These are phyloP conservation scores for Tachypleus tridentatus DNA, from an alignment of 1,140 invertebrate species.

Conservation along the genomic window DNA sequence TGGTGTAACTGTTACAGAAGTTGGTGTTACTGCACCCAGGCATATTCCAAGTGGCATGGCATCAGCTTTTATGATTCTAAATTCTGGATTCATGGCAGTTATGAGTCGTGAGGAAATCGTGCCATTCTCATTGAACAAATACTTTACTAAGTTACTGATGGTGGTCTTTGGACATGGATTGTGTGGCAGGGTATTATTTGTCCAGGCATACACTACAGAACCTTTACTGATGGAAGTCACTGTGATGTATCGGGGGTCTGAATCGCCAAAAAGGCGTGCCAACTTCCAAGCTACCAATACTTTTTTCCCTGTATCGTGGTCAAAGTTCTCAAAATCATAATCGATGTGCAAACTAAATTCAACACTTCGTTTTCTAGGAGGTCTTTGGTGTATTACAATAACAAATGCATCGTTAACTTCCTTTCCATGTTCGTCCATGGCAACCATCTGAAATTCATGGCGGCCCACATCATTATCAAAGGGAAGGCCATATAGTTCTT, in stretches of 20 bases:
- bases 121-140: constrained; percentile 42
- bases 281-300: constrained; percentile 64
- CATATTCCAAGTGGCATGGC: constrained; percentile 58
- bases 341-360: constrained; percentile 57
- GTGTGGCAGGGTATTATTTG: constrained; percentile 53
- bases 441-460: constrained; percentile 60
- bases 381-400: constrained; percentile 50
- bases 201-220: constrained; percentile 54
- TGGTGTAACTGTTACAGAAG: constrained; percentile 25
- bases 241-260: constrained; percentile 53
- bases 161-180: constrained; percentile 60
- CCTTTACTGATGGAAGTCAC: constrained; percentile 43
- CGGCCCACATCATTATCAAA: constrained; percentile 49
- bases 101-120: constrained; percentile 45
- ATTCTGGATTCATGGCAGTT: constrained; percentile 58
- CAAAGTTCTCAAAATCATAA: constrained; percentile 55
- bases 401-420: constrained; percentile 63
- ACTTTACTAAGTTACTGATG: constrained; percentile 52
- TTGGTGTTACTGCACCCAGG: constrained; percentile 40
- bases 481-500: constrained; percentile 79
- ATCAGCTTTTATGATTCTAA: constrained; percentile 58
- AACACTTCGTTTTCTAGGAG: constrained; percentile 43
- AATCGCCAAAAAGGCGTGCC: constrained; percentile 58
- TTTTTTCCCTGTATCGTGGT: constrained; percentile 44
- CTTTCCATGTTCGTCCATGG: constrained; percentile 49